Percentiles rank a stretch among this genome's conserved stretches.
Evolutionary conservation across 2,888 invertebrate species (phyloP).

Genomic region (Maniola hyperantus): DNA sequence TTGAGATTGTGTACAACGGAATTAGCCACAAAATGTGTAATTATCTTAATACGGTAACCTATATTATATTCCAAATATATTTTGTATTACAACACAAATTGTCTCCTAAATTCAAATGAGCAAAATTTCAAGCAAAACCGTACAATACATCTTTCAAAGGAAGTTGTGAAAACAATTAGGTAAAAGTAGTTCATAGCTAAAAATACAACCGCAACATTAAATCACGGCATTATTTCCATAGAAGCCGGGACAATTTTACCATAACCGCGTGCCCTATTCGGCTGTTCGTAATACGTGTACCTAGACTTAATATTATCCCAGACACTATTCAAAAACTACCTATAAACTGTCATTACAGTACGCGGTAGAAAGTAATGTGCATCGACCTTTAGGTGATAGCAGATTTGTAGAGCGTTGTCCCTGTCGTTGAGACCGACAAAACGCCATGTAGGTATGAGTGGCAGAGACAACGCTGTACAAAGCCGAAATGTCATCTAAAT

Average conservation of each 20-base stretch:
- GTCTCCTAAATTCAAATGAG: too few relatives aligned
- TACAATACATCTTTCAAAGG: neutral
- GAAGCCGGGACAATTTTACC: conserved; percentile 26
- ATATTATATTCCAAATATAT: neutral
- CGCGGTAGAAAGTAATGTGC: too few relatives aligned
- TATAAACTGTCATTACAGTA: too few relatives aligned
- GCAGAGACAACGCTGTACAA: too few relatives aligned
- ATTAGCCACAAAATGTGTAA: too few relatives aligned
- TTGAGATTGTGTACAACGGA: too few relatives aligned
- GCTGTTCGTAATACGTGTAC: neutral
- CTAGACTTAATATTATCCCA: neutral
- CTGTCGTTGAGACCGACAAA: too few relatives aligned
- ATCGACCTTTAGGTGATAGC: too few relatives aligned
- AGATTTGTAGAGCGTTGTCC: too few relatives aligned
- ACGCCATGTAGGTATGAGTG: too few relatives aligned
- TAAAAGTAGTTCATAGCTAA: conserved; percentile 39
- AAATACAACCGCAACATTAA: conserved; percentile 42
- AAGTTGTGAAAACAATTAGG: conserved; percentile 13
- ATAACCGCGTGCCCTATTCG: conserved; percentile 23
- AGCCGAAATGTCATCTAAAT: too few relatives aligned
- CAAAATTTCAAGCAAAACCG: neutral
- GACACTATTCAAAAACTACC: neutral
- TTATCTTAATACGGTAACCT: neutral
- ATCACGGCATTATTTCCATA: conserved; percentile 23
- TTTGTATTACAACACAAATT: neutral